A percentile compares a stretch with the other conserved stretches of the same genome.
phyloP scores from a whole-genome alignment of 2,888 invertebrate species.

The Serripes groenlandicus region DNA sequence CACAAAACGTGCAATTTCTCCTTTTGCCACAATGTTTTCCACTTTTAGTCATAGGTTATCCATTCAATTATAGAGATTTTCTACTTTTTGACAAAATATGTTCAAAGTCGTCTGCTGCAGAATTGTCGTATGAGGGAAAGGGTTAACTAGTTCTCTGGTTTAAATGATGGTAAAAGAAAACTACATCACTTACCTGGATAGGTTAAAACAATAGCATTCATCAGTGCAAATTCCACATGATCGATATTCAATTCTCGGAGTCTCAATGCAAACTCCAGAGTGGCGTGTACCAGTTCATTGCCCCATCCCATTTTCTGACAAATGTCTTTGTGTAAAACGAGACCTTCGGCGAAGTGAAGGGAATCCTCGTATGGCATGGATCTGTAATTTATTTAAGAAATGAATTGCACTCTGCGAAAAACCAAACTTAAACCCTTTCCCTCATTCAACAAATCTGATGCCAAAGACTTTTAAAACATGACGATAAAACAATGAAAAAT shows the following conservation, averaged over 20 bases:
- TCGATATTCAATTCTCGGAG: constrained; percentile 83
- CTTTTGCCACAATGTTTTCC: neutral
- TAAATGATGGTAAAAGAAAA: neutral
- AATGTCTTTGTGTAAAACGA: constrained; percentile 79
- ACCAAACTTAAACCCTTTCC: neutral
- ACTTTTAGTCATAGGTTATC: too few species aligned
- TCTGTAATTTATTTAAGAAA: constrained; percentile 65
- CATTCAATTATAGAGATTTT: too few species aligned
- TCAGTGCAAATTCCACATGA: constrained; percentile 83
- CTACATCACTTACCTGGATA: constrained; percentile 82
- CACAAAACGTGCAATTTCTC: neutral
- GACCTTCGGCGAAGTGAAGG: constrained; percentile 83
- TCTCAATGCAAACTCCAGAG: constrained; percentile 83
- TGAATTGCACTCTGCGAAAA: neutral
- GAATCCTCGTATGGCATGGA: constrained; percentile 81
- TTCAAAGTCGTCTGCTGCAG: too few species aligned
- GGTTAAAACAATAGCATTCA: constrained; percentile 85
- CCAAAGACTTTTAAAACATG: neutral
- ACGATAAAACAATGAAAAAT: neutral
- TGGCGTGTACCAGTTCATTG: constrained; percentile 83
- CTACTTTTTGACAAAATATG: too few species aligned
- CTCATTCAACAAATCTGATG: neutral
- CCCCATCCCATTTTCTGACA: constrained; percentile 84
- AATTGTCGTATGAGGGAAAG: neutral
- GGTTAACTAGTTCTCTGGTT: neutral